Base-by-base conservation (phyloP, 2,888 invertebrate genomes). In the Halictus quadricinctus region DNA sequence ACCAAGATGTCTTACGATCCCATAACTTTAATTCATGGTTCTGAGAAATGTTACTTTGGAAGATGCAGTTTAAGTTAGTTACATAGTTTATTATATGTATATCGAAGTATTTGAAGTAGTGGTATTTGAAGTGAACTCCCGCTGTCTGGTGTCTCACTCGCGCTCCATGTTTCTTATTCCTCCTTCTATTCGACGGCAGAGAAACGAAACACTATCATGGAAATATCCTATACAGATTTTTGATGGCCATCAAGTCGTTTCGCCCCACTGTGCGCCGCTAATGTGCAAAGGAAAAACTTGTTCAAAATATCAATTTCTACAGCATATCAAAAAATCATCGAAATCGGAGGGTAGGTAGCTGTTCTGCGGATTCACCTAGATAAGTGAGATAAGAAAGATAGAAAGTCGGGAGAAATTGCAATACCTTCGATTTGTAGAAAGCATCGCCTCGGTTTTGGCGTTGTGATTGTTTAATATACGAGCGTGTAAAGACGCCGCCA, bases 401-500 rank as follows among this genome's bases (percentile, higher is more conserved):
- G 48, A 18, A 2, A 2, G 6, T 36, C 13, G 15, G 64, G 25
- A 2, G 7, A 64, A 60, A 54, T 74, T 46, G 29, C 36, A 29
- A 43, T 90, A 93, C 93, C 93, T 93, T 90, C 93, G 92, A 85
- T 69, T 90, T 18, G 84, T 89, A 54, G 90, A 64, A 58, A 92
- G 88, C 54, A 90, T 88, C n/a, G 92, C 85, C 54, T 95, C 94
- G 18, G 88, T 89, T 90, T 94, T 95, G 80, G 86, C 90, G 83
- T 86, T 95, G 95, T 96, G 95, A 95, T 96, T 94, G 95, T 96
- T 90, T 95, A 98, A 95, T 89, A 98, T 97, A 90, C 97, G 96
- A 83, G 97, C 97, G 93, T 98, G 98, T 87, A 98, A 95, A 80
- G 97, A 97, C 76, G 98, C 98, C 43, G 98, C 98, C 84, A 98